These are phyloP conservation scores for Meloidogyne hapla DNA, from an alignment of 1,140 invertebrate genomes.

Conservation along the genomic window DNA sequence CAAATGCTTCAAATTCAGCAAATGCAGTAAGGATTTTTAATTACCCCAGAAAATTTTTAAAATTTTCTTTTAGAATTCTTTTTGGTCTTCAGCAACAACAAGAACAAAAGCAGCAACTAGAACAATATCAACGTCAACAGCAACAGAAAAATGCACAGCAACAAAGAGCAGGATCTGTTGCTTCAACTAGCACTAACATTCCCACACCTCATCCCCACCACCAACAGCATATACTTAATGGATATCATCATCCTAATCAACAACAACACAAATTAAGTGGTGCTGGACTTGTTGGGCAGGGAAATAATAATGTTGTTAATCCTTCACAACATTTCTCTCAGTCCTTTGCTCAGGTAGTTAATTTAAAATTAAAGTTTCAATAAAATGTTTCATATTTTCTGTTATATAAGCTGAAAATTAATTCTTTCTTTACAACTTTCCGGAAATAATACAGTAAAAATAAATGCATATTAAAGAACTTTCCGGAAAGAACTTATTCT, in stretches of 20 bases:
- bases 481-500: too few relatives aligned
- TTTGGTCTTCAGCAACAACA: slow-evolving; percentile 27
- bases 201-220: not conserved
- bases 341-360: not conserved
- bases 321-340: not conserved
- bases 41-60: too few relatives aligned
- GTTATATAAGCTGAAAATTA: too few relatives aligned
- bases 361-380: not conserved
- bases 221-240: slow-evolving; percentile 8
- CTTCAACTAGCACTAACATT: slow-evolving; percentile 14
- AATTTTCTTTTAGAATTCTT: slow-evolving; percentile 20
- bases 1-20: slow-evolving; percentile 26
- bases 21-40: slow-evolving; percentile 10
- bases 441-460: too few relatives aligned
- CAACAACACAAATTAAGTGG: not conserved
- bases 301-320: not conserved
- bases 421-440: too few relatives aligned
- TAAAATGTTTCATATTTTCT: too few relatives aligned
- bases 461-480: too few relatives aligned
- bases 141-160: slow-evolving; percentile 30
- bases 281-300: not conserved
- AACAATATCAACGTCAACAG: slow-evolving; percentile 40
- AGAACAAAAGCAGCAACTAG: slow-evolving; percentile 36
- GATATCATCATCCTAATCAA: not conserved
- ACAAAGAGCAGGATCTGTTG: slow-evolving; percentile 21